phyloP scores from a whole-genome alignment of 1,140 invertebrate genomes.

The Sitobion miscanthi region DNA sequence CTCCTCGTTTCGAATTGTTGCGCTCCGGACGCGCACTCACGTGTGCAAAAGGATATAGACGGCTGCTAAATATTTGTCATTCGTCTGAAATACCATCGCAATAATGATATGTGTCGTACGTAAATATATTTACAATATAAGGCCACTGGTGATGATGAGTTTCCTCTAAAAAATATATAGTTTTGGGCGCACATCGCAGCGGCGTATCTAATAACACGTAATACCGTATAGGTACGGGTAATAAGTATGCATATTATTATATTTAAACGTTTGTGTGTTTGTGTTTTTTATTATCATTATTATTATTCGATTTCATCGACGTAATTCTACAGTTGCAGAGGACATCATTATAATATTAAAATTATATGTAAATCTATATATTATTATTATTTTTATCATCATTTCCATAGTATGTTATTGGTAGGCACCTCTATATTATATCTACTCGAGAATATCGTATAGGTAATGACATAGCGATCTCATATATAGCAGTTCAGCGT shows the following conservation, averaged over 20 bases:
- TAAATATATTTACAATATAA: background rate
- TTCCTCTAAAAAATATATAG: background rate
- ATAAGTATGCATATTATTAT: background rate
- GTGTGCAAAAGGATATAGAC: background rate
- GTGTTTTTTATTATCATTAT: background rate
- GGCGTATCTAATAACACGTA: no score
- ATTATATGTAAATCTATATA: background rate
- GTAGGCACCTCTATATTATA: background rate
- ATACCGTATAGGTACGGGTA: background rate
- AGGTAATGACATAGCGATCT: background rate
- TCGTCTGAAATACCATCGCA: background rate
- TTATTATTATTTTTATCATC: no score
- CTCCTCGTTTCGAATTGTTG: background rate
- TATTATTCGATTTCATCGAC: background rate
- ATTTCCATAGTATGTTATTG: no score
- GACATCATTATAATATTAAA: no score
- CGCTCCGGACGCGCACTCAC: background rate
- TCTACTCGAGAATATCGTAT: background rate
- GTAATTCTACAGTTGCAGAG: no score
- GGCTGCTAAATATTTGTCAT: background rate
- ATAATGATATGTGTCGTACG: no score
- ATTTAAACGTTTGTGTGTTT: background rate
- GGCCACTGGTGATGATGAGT: background rate
- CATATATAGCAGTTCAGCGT: background rate
- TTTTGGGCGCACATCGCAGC: background rate